A percentile compares a stretch with the other conserved stretches of the same genome.
These are phyloP conservation scores for Bostrychus sinensis DNA, from an alignment of 2,113 vertebrate genomes.

Conservation along the genomic window DNA sequence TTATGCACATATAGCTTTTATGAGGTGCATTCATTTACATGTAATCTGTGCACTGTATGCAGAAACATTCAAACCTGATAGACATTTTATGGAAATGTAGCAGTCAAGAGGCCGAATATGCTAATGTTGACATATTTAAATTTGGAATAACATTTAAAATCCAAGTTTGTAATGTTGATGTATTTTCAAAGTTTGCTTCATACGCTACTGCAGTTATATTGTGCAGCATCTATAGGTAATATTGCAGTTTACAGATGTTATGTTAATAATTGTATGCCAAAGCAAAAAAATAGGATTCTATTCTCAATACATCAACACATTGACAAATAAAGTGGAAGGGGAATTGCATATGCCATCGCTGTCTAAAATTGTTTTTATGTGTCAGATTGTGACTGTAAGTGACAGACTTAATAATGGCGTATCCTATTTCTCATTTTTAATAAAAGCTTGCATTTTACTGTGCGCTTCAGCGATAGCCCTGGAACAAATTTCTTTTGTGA, in stretches of 20 bases:
- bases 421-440: constrained; percentile 6
- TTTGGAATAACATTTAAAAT: too few species aligned
- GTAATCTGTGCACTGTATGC: not conserved
- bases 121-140: too few species aligned
- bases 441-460: constrained; percentile 9
- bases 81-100: not conserved
- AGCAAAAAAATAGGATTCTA: not conserved
- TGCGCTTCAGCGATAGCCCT: constrained; percentile 5
- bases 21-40: not conserved
- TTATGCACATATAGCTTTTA: not conserved
- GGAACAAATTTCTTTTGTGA: constrained; percentile 30
- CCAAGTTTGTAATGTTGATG: too few species aligned
- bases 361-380: not conserved
- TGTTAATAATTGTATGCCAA: too few species aligned
- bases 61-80: not conserved
- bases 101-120: too few species aligned
- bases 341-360: not conserved
- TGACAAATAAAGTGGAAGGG: not conserved
- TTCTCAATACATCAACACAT: not conserved
- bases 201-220: too few species aligned
- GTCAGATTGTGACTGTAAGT: not conserved
- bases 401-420: not conserved
- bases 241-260: not conserved
- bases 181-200: too few species aligned
- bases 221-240: too few species aligned